phyloP scores from a whole-genome alignment of 2,797 vertebrate genomes.

The Avahi laniger region DNA sequence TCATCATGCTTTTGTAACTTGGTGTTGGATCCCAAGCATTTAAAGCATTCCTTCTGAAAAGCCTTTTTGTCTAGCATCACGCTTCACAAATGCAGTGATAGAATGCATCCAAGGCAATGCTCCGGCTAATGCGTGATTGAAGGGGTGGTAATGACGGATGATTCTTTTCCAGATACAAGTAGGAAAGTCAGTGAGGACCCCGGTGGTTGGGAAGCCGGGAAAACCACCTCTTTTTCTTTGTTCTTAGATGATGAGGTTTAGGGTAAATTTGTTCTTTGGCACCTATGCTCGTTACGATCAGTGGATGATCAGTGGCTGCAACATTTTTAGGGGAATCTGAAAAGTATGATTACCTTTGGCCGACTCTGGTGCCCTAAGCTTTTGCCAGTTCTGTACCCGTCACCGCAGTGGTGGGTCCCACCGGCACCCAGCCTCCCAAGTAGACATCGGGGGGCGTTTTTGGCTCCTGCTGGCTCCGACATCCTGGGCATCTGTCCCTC shows the following conservation, averaged over 20 bases:
- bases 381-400: not conserved
- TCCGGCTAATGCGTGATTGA: not conserved
- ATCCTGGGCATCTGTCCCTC: too few species aligned
- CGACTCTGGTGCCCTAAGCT: not conserved
- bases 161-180: not conserved
- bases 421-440: not conserved
- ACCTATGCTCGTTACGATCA: not conserved
- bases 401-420: not conserved
- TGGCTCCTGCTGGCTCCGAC: not conserved
- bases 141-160: not conserved
- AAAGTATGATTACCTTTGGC: not conserved
- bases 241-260: not conserved
- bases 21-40: not conserved
- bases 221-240: not conserved
- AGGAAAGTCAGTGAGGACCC: not conserved
- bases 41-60: not conserved
- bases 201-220: not conserved
- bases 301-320: not conserved
- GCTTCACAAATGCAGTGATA: not conserved
- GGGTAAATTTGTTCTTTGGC: not conserved
- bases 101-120: not conserved
- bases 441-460: not conserved
- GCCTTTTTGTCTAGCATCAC: not conserved
- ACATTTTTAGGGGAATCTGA: not conserved
- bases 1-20: not conserved